Evolutionary conservation across 2,888 invertebrate genomes (phyloP), one percentile per base, ranked within the genome.

Genomic region (Eupithecia exiguata): DNA sequence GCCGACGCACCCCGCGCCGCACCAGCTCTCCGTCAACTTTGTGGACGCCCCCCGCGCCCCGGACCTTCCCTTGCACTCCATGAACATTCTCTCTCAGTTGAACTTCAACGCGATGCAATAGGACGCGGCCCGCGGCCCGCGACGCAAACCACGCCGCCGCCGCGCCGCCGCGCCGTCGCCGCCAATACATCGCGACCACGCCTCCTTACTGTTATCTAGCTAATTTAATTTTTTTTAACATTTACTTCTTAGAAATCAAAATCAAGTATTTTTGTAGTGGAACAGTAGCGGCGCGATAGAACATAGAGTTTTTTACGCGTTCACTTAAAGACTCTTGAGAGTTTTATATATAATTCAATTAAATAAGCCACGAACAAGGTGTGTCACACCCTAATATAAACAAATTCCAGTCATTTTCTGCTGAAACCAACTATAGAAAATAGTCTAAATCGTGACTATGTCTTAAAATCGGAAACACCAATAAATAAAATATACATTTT

Each of bases 21-120:
- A 68, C 68, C 95, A 96, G 1, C 95, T 96, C 81, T 95, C 96
- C 36, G 95, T 97, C 87, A 95, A 96, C 67, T 97, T 96, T 84
- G 95, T 97, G 69, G 97, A 97, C 82, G 95, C 96, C 14, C 25
- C 65, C 43, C 95, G 96, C 76, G 96, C 96, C 74, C 95, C 96
- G 78, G 97, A 97, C 84, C 96, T 97, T 82, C 95, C 95, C 9
- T 93, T 96, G 78, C 95, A 96, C 82, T 94, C 95, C 66, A 95
- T 96, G 89, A 97, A 96, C 91, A 95, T 97, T 86, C 96, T 97
- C 85, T 96, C 96, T 80, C 95, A 66, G 16, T 71, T 97, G 77
- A 97, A 97, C 89, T 97, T 97, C 83, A 97, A 97, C 89, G 95
- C 96, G 85, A 96, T 97, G 95, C 97, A 96, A 96, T 94, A 94